Evolutionary conservation across 2,113 vertebrate genomes (phyloP), one percentile per base, ranked within the genome.

Genomic region (Pluvianellus socialis): DNA sequence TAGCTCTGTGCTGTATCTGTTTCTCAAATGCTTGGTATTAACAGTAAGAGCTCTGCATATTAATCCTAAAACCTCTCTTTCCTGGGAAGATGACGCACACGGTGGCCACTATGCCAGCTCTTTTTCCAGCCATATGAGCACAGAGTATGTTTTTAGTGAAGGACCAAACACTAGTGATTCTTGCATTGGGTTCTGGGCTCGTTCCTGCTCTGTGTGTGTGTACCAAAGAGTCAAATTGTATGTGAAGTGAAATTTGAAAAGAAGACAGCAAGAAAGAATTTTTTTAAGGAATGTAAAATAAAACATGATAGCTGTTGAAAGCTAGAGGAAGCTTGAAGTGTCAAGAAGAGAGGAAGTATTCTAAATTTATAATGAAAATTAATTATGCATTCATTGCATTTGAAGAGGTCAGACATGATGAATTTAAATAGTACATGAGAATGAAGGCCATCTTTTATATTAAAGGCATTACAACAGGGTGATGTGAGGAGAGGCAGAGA

Each of bases 331-430:
- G 77, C 95, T 87, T 94, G 45, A 22, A 92, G 79, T 76, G 53
- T 58, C 50, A 42, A 95, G 95, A 92, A 92, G 83, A 95, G 88
- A 95, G 96, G 92, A 92, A 88, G 45, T 73, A 71, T 95, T 97
- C 97, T 98, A 97, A 97, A 98, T 98, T 97, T 97, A 95, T 97
- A 93, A 89, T 97, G 53, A 86, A 92, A 93, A 97, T 97, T 97
- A 97, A 96, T 98, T 97, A 97, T 98, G 96, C 95, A 96, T 91
- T 91, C 86, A 79, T 92, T 86, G 42, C 73, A 61, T 94, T 83
- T 88, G 94, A 94, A 94, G 97, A 98, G 97, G 96, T 96, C 94
- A 94, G 80, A 92, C 92, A 96, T 92, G 71, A 96, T 73, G 96
- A 95, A 89, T 90, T 94, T 96, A 96, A 92, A 90, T 63, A 56